phyloP scores from a whole-genome alignment of 2,888 invertebrate genomes.

The Morpho deidamia region DNA sequence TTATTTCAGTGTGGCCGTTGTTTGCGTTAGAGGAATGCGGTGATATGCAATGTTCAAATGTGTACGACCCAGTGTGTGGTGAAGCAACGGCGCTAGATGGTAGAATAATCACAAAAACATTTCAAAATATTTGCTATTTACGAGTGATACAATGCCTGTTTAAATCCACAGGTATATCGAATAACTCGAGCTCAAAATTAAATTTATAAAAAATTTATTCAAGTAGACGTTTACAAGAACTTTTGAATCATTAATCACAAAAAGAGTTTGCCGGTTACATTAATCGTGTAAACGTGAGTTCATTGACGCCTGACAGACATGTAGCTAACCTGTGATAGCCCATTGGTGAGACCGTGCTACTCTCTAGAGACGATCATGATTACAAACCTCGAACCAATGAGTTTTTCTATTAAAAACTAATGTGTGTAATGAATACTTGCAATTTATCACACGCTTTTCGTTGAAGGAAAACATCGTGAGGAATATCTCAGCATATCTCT shows the following conservation, averaged over 20 bases:
- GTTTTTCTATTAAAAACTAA: too few relatives aligned
- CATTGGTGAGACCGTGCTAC: too few relatives aligned
- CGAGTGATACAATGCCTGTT: conserved; percentile 40
- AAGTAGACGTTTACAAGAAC: not conserved
- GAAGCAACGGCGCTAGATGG: conserved; percentile 29
- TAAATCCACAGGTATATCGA: conserved; percentile 25
- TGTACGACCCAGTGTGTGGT: conserved; percentile 54
- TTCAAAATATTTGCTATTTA: conserved; percentile 51
- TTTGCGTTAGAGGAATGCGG: conserved; percentile 29
- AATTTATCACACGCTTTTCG: too few relatives aligned
- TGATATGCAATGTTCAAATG: conserved; percentile 43
- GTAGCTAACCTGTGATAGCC: too few relatives aligned
- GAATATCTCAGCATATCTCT: too few relatives aligned
- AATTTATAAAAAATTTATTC: not conserved
- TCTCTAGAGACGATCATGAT: too few relatives aligned
- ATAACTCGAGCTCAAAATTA: not conserved
- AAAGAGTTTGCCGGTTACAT: too few relatives aligned
- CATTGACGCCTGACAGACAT: too few relatives aligned
- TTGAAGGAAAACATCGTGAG: too few relatives aligned
- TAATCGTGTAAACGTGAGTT: too few relatives aligned
- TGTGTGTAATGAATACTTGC: too few relatives aligned
- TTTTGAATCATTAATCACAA: not conserved
- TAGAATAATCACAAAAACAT: conserved; percentile 31
- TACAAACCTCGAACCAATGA: too few relatives aligned
- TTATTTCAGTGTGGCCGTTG: not conserved